Conservation (phyloP, 2,888 invertebrate species). For the Acanthacorydalis orientalis region DNA sequence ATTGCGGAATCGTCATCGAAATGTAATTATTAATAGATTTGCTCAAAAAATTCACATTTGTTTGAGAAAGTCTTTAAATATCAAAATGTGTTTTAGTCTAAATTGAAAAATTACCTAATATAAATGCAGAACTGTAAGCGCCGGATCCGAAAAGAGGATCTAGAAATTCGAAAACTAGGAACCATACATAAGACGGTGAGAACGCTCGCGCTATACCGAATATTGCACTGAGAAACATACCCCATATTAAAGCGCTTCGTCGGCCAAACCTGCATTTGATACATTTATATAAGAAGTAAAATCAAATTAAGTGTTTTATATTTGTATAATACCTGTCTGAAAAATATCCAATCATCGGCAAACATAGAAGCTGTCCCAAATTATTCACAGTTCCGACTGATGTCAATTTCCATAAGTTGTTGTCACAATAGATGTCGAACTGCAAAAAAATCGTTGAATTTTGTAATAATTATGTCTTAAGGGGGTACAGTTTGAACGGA, state of each 20-base stretch:
- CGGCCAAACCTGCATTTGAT: conserved; percentile 36
- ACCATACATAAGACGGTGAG: conserved; percentile 50
- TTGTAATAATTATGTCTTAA: no score
- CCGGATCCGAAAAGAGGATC: conserved; percentile 55
- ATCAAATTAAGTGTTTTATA: neutral
- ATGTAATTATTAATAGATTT: no score
- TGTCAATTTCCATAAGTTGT: conserved; percentile 51
- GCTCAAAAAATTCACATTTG: no score
- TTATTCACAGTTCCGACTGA: conserved; percentile 59
- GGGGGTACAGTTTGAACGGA: no score
- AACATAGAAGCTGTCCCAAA: conserved; percentile 53
- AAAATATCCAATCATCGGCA: conserved; percentile 42
- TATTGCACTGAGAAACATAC: conserved; percentile 41
- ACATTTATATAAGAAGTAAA: neutral
- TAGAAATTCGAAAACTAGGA: conserved; percentile 49
- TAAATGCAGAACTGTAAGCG: conserved; percentile 53
- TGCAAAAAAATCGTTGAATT: conserved; percentile 21
- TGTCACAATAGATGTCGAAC: conserved; percentile 48
- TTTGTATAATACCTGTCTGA: conserved; percentile 42
- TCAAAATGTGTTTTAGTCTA: no score
- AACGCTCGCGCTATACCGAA: conserved; percentile 51
- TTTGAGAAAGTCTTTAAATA: no score
- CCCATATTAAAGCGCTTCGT: conserved; percentile 35
- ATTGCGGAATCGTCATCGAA: no score
- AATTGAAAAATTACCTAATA: conserved; percentile 34